Percentiles rank a stretch among this genome's conserved stretches.
phyloP scores from a whole-genome alignment of 2,113 vertebrate genomes.

The Canis aureus region DNA sequence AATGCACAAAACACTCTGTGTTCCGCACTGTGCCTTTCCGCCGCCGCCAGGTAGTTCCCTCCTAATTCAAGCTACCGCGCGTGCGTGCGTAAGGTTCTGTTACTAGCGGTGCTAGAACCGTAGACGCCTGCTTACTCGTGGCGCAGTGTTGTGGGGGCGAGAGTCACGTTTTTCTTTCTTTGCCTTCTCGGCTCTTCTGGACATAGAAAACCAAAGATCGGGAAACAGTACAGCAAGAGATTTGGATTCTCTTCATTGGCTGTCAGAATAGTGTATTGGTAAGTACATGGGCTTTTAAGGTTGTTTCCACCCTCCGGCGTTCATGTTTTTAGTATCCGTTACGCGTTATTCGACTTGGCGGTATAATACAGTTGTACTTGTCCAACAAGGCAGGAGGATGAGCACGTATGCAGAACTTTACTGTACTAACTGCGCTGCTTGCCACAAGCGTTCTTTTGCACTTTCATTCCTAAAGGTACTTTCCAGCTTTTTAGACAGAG shows the following conservation, averaged over 20 bases:
- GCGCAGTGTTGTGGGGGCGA: neutral
- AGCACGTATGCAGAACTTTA: no score
- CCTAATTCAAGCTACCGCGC: neutral
- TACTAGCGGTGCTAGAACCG: neutral
- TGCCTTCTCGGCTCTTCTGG: fast-evolving
- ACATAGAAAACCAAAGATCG: neutral
- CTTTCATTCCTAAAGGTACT: no score
- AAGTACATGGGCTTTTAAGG: no score
- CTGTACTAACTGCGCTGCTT: no score
- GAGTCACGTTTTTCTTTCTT: neutral
- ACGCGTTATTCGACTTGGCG: no score
- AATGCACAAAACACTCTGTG: neutral
- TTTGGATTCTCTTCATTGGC: neutral
- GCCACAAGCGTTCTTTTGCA: no score
- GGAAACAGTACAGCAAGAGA: neutral
- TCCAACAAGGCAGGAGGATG: no score
- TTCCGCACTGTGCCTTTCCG: neutral
- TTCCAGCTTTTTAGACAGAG: no score
- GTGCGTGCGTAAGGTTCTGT: neutral
- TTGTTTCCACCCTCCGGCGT: neutral
- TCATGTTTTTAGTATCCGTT: no score
- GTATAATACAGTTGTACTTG: no score
- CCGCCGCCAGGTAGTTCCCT: neutral
- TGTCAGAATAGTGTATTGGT: neutral
- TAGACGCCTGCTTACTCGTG: neutral